phyloP scores from a whole-genome alignment of 2,797 vertebrate genomes.

The Diceros bicornis region DNA sequence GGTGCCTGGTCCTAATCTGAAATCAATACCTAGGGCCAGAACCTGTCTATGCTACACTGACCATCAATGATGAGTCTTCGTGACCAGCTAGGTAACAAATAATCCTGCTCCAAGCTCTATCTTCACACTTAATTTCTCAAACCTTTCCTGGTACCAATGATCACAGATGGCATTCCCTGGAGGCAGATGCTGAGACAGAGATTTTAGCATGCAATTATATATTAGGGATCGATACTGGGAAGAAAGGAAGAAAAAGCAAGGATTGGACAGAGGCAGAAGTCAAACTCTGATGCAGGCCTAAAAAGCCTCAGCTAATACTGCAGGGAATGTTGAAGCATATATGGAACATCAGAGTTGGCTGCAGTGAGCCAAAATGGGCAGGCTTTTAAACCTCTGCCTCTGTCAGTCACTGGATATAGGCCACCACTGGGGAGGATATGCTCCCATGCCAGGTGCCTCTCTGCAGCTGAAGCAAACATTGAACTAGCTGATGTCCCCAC shows the following conservation, averaged over 20 bases:
- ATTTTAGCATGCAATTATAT: neutral
- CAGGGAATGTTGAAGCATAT: neutral
- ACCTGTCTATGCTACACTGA: neutral
- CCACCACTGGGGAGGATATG: rapidly evolving
- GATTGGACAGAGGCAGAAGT: neutral
- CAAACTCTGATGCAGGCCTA: neutral
- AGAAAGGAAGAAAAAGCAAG: neutral
- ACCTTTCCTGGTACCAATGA: neutral
- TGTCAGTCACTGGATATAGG: neutral
- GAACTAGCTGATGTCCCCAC: neutral
- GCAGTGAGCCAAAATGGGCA: too few relatives aligned
- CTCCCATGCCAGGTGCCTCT: neutral
- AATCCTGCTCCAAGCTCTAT: neutral
- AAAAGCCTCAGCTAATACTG: neutral
- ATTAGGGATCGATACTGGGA: neutral
- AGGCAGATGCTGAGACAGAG: neutral
- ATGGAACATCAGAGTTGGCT: neutral
- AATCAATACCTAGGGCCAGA: neutral
- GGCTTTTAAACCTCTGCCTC: neutral
- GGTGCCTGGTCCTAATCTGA: neutral
- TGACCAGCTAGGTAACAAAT: neutral
- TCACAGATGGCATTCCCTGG: neutral
- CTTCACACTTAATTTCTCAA: neutral
- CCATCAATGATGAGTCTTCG: neutral
- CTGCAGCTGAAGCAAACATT: neutral